Percentiles rank a stretch among this genome's conserved stretches.
phyloP scores from a whole-genome alignment of 2,113 vertebrate species.

The Aplodontia rufa region DNA sequence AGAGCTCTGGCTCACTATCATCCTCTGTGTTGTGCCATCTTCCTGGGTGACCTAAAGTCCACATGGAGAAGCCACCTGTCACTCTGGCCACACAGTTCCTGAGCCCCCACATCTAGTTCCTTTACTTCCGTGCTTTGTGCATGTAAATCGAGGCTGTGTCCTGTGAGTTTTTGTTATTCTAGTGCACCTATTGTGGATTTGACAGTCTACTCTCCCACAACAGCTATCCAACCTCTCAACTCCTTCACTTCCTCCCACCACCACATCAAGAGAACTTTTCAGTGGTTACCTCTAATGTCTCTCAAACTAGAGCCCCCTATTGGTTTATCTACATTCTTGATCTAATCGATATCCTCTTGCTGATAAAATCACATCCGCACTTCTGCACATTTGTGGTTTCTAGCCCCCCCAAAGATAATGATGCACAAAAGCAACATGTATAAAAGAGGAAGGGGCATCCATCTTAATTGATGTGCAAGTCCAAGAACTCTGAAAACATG shows the following conservation, averaged over 20 bases:
- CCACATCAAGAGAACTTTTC: neutral
- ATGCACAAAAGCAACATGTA: too few relatives aligned
- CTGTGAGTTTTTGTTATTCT: neutral
- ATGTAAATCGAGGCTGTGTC: neutral
- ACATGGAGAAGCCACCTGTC: neutral
- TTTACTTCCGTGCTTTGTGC: neutral
- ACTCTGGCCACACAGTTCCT: neutral
- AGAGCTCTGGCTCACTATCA: neutral
- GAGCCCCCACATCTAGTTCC: neutral
- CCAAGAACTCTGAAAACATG: too few relatives aligned
- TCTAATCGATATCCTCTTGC: neutral
- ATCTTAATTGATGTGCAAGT: too few relatives aligned
- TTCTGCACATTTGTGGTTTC: neutral
- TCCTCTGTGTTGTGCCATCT: neutral
- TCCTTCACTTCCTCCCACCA: neutral
- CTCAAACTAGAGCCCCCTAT: neutral
- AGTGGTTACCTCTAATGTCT: neutral
- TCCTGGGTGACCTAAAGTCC: neutral
- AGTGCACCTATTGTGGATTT: neutral
- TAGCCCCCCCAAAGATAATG: too few relatives aligned
- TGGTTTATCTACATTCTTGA: neutral
- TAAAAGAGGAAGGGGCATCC: too few relatives aligned
- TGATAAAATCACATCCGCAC: neutral
- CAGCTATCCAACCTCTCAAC: accelerated
- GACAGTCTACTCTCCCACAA: too few relatives aligned